Conservation (phyloP, 1,140 invertebrate species). For the Procambarus virginalis region DNA sequence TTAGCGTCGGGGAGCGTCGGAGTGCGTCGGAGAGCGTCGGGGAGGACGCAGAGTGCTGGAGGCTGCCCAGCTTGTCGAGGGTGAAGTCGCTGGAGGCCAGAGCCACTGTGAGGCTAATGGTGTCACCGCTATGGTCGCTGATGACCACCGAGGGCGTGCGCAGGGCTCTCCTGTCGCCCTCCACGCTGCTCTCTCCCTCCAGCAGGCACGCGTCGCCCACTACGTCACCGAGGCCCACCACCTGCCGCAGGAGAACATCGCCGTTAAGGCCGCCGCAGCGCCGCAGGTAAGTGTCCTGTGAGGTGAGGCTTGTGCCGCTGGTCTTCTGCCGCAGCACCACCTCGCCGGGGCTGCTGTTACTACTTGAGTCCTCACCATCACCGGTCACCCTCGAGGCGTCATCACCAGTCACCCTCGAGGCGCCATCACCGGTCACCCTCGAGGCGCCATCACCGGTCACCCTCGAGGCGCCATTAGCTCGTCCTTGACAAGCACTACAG, state of each 20-base stretch:
- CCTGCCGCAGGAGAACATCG: slow-evolving; percentile 26
- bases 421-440: too few species aligned
- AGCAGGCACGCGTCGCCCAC: not conserved
- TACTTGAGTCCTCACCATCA: not conserved
- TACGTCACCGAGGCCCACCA: slow-evolving; percentile 30
- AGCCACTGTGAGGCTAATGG: slow-evolving; percentile 73
- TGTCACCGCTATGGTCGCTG: slow-evolving; percentile 80
- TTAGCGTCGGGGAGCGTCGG: slow-evolving; percentile 75
- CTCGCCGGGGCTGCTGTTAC: not conserved
- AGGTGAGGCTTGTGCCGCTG: not conserved
- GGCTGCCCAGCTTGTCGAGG: slow-evolving; percentile 74
- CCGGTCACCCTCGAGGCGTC: not conserved
- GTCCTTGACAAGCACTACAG: not conserved
- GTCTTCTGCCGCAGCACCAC: slow-evolving; percentile 35
- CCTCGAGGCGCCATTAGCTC: too few species aligned
- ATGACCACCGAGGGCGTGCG: slow-evolving; percentile 87
- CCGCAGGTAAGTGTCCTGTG: not conserved
- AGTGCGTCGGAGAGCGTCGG: too few species aligned
- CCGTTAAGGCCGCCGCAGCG: slow-evolving; percentile 40
- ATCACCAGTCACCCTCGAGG: not conserved
- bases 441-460: not conserved
- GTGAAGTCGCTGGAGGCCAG: slow-evolving; percentile 73
- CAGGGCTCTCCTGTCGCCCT: slow-evolving; percentile 1
- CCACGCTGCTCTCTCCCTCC: too few species aligned
- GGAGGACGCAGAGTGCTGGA: slow-evolving; percentile 76